phyloP scores from a whole-genome alignment of 1,140 invertebrate species.

The Leptestheria dahalacensis region DNA sequence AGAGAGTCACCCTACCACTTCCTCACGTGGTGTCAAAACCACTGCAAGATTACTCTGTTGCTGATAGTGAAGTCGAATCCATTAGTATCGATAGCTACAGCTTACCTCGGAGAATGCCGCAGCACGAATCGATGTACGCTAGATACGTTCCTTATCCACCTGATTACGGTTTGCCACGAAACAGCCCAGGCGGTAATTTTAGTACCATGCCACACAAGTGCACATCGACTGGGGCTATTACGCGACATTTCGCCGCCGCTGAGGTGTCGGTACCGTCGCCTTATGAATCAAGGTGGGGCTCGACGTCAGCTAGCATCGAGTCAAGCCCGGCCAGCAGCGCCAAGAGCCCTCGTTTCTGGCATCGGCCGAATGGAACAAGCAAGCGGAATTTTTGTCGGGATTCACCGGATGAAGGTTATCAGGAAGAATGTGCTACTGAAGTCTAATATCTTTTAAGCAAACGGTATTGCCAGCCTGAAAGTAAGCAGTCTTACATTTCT shows the following conservation, averaged over 20 bases:
- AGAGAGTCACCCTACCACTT: neutral
- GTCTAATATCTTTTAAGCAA: too few relatives aligned
- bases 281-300: neutral
- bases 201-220: neutral
- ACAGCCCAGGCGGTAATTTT: neutral
- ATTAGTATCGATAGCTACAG: slow-evolving; percentile 6
- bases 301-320: slow-evolving; percentile 1
- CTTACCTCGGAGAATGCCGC: neutral
- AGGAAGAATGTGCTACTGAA: slow-evolving; percentile 17
- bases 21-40: neutral
- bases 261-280: neutral
- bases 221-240: neutral
- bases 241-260: neutral
- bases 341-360: slow-evolving; percentile 12
- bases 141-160: slow-evolving; percentile 10
- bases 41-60: neutral
- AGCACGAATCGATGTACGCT: neutral
- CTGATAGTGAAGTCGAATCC: slow-evolving; percentile 1
- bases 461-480: too few relatives aligned
- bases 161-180: slow-evolving; percentile 15
- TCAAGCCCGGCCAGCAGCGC: neutral
- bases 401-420: slow-evolving; percentile 17
- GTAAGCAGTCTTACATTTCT: neutral
- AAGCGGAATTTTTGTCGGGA: slow-evolving; percentile 12
- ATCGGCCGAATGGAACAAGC: slow-evolving; percentile 2